phyloP scores from a whole-genome alignment of 2,888 invertebrate species.

The Melieria crassipennis region DNA sequence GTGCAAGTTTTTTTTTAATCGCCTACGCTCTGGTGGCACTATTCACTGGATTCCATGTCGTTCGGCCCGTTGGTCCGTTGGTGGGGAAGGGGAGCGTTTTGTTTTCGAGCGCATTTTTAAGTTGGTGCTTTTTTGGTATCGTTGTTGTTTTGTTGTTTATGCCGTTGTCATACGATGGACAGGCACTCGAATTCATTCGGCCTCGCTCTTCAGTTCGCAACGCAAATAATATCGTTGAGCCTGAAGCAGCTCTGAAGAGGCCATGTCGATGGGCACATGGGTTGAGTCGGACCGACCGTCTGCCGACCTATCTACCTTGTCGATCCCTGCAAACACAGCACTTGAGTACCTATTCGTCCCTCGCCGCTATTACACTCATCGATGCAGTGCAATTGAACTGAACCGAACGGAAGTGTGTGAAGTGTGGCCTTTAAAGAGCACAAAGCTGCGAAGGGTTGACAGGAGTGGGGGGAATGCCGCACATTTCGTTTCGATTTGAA shows the following conservation, averaged over 20 bases:
- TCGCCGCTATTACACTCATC: too few species aligned
- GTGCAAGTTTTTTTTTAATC: not conserved
- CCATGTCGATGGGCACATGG: constrained; percentile 10
- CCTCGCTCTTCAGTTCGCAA: not conserved
- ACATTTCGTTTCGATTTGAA: constrained; percentile 32
- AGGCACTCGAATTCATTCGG: constrained; percentile 34
- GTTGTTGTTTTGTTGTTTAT: constrained; percentile 16
- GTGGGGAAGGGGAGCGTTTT: not conserved
- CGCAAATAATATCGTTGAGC: constrained; percentile 34
- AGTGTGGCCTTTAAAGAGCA: constrained; percentile 27
- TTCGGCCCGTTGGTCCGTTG: not conserved
- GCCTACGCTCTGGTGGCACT: not conserved
- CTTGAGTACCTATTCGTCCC: too few species aligned
- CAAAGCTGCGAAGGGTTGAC: too few species aligned
- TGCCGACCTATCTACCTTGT: too few species aligned
- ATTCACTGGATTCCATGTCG: not conserved
- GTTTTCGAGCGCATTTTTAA: constrained; percentile 12
- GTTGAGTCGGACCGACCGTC: too few species aligned
- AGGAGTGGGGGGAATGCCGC: constrained; percentile 1
- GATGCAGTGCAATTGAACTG: too few species aligned
- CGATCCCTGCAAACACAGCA: too few species aligned
- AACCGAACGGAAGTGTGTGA: constrained; percentile 20
- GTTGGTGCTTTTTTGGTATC: not conserved
- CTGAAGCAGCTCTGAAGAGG: constrained; percentile 31
- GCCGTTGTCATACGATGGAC: constrained; percentile 25